Conservation (phyloP, 2,113 vertebrate genomes). For the Nesospiza acunhae region DNA sequence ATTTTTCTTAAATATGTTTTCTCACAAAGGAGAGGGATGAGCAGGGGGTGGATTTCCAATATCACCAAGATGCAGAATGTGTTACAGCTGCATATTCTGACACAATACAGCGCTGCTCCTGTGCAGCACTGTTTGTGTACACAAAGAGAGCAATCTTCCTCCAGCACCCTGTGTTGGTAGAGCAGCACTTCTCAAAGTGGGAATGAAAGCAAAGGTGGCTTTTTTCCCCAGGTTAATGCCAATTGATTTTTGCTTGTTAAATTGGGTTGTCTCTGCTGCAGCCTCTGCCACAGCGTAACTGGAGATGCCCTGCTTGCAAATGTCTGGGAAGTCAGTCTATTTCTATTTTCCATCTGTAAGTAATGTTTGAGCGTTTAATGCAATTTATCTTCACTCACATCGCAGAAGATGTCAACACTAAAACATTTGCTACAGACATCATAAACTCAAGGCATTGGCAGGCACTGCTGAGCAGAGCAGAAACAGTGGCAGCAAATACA, state of each 20-base stretch:
- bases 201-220: background rate
- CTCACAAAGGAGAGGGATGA: background rate
- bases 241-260: constrained; percentile 31
- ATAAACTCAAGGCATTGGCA: constrained; percentile 59
- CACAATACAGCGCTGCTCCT: background rate
- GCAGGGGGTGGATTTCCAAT: background rate
- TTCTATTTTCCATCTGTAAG: constrained; percentile 65
- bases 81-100: background rate
- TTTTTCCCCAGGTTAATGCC: background rate
- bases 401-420: constrained; percentile 59
- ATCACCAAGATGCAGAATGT: background rate
- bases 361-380: constrained; percentile 62
- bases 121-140: background rate
- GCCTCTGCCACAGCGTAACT: background rate
- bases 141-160: background rate
- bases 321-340: constrained; percentile 54
- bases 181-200: background rate
- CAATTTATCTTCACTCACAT: constrained; percentile 59
- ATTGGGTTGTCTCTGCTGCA: background rate
- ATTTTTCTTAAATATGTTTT: background rate
- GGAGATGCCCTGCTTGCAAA: constrained; percentile 25
- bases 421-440: constrained; percentile 64
- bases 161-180: background rate
- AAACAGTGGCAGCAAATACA: constrained; percentile 18
- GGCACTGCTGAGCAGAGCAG: constrained; percentile 39